phyloP scores from a whole-genome alignment of 2,113 vertebrate species.

The Tychaedon coryphoeus region DNA sequence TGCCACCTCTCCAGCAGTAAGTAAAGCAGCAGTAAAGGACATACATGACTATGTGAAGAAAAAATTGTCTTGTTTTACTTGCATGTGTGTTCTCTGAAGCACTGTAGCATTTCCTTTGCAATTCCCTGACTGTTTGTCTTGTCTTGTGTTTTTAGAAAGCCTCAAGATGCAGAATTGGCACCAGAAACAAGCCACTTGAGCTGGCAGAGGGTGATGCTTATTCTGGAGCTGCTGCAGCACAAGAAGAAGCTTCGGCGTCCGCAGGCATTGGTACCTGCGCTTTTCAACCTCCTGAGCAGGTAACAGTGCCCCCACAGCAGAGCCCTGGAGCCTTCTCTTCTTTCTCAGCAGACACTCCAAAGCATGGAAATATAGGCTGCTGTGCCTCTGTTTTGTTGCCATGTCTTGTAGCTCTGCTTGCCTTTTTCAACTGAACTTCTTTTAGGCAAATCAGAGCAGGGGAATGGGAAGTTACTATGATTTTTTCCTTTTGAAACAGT shows the following conservation, averaged over 20 bases:
- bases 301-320: constrained; percentile 9
- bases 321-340: neutral
- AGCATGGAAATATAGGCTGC: rapidly evolving
- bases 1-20: neutral
- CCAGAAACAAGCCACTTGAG: constrained; percentile 68
- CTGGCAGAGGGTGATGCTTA: constrained; percentile 88
- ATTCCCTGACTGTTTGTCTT: neutral
- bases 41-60: neutral
- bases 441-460: neutral
- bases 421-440: neutral
- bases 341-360: neutral
- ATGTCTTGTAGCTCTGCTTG: neutral
- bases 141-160: constrained; percentile 73
- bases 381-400: neutral
- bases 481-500: neutral
- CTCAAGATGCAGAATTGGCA: constrained; percentile 47
- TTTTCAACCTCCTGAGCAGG: constrained; percentile 90
- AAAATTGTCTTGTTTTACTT: neutral
- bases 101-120: neutral
- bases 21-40: neutral
- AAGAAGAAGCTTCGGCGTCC: constrained; percentile 92
- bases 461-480: rapidly evolving
- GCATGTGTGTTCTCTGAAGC: neutral
- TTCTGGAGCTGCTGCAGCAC: constrained; percentile 93
- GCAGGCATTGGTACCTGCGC: constrained; percentile 81